Evolutionary conservation across 1,140 invertebrate species (phyloP).

Genomic region (Stenopsyche tienmushanensis): DNA sequence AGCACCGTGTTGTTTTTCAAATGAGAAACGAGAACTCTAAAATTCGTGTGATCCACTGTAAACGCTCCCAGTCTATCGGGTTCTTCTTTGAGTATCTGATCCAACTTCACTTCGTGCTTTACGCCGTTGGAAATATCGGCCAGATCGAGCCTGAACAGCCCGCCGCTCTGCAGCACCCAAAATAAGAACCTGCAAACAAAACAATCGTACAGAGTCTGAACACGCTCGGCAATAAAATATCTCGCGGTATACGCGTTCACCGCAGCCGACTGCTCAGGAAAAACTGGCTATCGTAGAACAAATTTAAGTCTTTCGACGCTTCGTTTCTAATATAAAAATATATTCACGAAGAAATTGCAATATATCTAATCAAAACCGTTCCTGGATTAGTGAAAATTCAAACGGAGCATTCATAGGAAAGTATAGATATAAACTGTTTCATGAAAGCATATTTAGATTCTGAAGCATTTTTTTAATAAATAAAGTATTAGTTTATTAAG

Average conservation of each 20-base stretch:
- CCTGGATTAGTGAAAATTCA: too few relatives aligned
- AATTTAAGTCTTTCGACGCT: too few relatives aligned
- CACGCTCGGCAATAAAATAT: neutral
- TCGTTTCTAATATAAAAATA: neutral
- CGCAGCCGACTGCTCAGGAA: neutral
- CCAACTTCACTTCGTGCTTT: conserved; percentile 59
- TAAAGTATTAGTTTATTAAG: too few relatives aligned
- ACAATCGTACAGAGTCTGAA: too few relatives aligned
- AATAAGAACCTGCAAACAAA: conserved; percentile 71
- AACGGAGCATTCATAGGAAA: too few relatives aligned
- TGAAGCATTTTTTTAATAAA: too few relatives aligned
- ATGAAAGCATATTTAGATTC: too few relatives aligned
- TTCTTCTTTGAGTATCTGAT: conserved; percentile 61
- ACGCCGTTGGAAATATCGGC: conserved; percentile 69
- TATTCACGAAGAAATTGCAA: too few relatives aligned
- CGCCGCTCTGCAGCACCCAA: conserved; percentile 68
- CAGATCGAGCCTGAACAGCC: conserved; percentile 78
- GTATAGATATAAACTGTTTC: too few relatives aligned
- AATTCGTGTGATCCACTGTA: conserved; percentile 78
- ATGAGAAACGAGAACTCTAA: conserved; percentile 74
- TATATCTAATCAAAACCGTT: too few relatives aligned
- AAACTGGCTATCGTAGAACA: too few relatives aligned
- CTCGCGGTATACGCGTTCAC: neutral
- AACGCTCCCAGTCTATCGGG: conserved; percentile 69
- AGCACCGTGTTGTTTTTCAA: conserved; percentile 74